These are phyloP conservation scores for Sicus ferrugineus DNA, from an alignment of 2,888 invertebrate genomes.

Conservation along the genomic window DNA sequence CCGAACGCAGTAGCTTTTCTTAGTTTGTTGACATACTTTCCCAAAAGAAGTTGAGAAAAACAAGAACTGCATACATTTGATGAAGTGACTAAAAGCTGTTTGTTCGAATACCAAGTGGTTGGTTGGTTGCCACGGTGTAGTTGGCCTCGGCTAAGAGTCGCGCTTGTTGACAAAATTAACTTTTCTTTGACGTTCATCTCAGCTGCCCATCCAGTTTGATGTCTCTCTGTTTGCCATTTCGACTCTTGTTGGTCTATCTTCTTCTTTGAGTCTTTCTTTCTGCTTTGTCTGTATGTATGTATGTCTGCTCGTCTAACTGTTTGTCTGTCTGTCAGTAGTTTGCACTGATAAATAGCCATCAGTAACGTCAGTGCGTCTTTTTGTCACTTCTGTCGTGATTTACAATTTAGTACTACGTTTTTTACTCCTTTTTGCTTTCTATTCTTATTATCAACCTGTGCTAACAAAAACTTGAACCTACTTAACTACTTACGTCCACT, in stretches of 20 bases:
- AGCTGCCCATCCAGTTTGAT: background rate
- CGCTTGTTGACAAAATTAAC: background rate
- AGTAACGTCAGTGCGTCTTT: background rate
- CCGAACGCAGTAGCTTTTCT: constrained; percentile 33
- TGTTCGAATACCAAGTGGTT: constrained; percentile 8
- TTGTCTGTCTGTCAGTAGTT: background rate
- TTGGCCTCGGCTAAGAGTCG: background rate
- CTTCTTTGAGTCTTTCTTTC: background rate
- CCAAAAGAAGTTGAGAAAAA: constrained; percentile 36
- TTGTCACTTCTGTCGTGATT: background rate
- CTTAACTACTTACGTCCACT: no score
- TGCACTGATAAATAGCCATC: no score
- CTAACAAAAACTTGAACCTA: no score
- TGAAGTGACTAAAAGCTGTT: constrained; percentile 13
- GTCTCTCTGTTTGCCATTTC: background rate
- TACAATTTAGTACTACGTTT: no score
- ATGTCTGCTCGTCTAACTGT: background rate
- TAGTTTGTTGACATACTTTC: constrained; percentile 55
- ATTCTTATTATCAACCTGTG: no score
- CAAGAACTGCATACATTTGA: constrained; percentile 15
- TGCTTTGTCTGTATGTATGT: background rate
- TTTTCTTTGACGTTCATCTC: background rate
- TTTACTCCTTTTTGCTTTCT: no score
- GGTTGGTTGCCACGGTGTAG: background rate
- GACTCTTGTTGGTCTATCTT: background rate